Evolutionary conservation across 1,140 invertebrate species (phyloP).

Genomic region (Platyscapa corneri): DNA sequence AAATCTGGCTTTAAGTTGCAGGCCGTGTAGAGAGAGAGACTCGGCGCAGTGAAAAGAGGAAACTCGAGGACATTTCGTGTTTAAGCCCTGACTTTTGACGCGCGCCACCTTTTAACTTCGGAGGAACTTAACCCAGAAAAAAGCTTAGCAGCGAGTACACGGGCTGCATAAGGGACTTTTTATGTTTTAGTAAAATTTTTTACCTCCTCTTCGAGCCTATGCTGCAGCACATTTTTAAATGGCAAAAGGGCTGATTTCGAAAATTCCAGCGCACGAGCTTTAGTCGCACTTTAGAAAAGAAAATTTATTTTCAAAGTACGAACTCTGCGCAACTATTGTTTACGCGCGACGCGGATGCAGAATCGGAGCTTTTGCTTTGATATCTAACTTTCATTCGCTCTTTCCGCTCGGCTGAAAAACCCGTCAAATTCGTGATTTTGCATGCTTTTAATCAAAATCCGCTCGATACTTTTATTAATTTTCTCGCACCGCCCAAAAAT

Average conservation of each 20-base stretch:
- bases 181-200: slow-evolving; percentile 22
- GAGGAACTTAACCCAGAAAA: slow-evolving; percentile 38
- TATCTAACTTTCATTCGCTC: background rate
- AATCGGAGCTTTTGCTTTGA: slow-evolving; percentile 1
- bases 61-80: slow-evolving; percentile 32
- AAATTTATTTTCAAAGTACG: slow-evolving; percentile 29
- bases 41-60: background rate
- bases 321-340: background rate
- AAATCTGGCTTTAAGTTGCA: slow-evolving; percentile 20
- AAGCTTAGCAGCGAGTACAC: background rate
- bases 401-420: background rate
- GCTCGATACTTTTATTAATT: background rate
- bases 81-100: slow-evolving; percentile 38
- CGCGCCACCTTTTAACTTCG: slow-evolving; percentile 9
- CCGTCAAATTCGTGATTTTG: background rate
- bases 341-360: background rate
- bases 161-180: background rate
- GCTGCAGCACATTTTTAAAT: background rate
- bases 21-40: no score
- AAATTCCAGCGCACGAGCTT: slow-evolving; percentile 28
- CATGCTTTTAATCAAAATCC: background rate
- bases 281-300: slow-evolving; percentile 6
- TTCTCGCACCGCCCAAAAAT: background rate
- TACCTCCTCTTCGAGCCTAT: background rate
- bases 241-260: slow-evolving; percentile 3